Conservation (phyloP, 2,113 vertebrate species). For the Regulus satrapa region DNA sequence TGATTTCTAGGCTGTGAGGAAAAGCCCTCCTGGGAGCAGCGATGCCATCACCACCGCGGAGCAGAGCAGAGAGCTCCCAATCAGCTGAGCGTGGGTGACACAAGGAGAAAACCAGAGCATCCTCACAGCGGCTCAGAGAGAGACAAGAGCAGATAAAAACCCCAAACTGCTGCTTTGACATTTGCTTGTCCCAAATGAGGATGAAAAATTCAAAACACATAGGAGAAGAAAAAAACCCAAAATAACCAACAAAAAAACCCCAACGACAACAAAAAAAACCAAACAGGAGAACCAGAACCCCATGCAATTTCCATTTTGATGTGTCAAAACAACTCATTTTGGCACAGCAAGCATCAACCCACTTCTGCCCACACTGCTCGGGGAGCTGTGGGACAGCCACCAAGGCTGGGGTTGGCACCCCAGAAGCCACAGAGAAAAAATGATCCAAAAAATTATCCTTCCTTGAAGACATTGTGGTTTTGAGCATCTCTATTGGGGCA, state of each 20-base stretch:
- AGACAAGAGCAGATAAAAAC: not conserved
- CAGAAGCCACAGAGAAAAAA: not conserved
- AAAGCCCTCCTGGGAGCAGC: not conserved
- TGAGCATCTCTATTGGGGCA: not conserved
- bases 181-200: not conserved
- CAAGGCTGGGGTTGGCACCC: not conserved
- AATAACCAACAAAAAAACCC: too few relatives aligned
- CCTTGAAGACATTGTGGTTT: not conserved
- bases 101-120: not conserved
- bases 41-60: rapidly evolving
- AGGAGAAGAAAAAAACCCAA: too few relatives aligned
- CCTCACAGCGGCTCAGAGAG: rapidly evolving
- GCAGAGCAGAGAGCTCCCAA: not conserved
- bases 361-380: not conserved
- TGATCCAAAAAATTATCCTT: rapidly evolving
- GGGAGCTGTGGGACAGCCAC: not conserved
- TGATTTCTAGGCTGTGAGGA: not conserved
- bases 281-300: not conserved
- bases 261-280: too few relatives aligned
- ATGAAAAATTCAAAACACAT: not conserved
- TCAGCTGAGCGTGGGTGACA: not conserved
- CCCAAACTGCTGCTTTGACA: not conserved
- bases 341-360: not conserved
- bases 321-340: not conserved
- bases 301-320: not conserved